Base-by-base conservation (phyloP, 2,797 vertebrate genomes). In the Pterois miles region DNA sequence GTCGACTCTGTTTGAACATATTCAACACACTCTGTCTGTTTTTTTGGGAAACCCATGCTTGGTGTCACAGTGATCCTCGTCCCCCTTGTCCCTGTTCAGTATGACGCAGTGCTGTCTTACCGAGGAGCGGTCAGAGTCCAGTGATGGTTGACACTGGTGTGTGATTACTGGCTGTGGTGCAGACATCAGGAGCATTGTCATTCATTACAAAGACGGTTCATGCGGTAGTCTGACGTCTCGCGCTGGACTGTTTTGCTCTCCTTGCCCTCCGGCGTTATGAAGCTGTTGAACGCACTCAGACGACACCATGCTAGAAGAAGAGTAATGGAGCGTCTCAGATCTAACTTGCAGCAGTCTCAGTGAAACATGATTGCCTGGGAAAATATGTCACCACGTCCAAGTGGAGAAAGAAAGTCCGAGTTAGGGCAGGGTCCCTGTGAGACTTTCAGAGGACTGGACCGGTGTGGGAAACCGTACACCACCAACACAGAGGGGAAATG, bases 281-380 rank as follows among this genome's bases (percentile, higher is more conserved):
- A 62, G 34, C 5, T 58, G 13, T 63, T 38, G 46, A 78, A 40
- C 52, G 8, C 64, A 16, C 20, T 33, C 40, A 53, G 23, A 74
- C 53, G 25, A 16, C 63, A 59, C 18, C 18, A 0, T 8, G 29
- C 73, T 33, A 46, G 58, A 70, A 27, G 36, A 53, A 50, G 66
- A 72, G 40, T 38, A 77, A 70, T 63, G 71, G 76, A 74, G 48
- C 65, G n/a, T 68, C 36, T 60, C 60, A 36, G 18, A 46, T 23
- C 25, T 36, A 80, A 73, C 18, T 27, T 23, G 50, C 33, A 23
- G 13, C 25, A 7, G 50, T 33, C 54, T 68, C 46, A 31, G 10
- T 18, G 36, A 69, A 69, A 48, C 72, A 20, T 3, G 29, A 40
- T 18, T 12, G n/a, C 46, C 27, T 46, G 2, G 18, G 38, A 9